Evolutionary conservation across 1,140 invertebrate species (phyloP), one percentile per base, ranked within the genome.

Genomic region (Hetaerina americana): DNA sequence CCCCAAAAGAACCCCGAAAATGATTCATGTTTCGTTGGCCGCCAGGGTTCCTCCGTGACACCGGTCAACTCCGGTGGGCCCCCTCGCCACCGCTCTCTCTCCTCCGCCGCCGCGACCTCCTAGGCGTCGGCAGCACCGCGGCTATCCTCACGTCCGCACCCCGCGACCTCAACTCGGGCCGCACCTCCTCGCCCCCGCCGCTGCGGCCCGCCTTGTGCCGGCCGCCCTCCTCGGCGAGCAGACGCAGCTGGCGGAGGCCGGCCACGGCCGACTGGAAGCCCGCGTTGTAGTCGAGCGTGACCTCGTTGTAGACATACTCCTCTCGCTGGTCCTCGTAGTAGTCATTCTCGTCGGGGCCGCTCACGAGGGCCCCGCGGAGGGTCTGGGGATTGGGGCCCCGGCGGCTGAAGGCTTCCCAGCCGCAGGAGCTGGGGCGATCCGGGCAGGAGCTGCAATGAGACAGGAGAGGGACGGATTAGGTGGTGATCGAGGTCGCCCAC

Each of bases 221-320:
- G 15, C 15, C 40, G 22, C 40, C 40, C 15, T 57, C 40, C 22
- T 57, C 40, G 18, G 31, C 31, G 31, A 8, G 6, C 10, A 70
- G 28, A 15, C 26, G 28, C 12, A 79, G 66, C 25, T 83, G 79
- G 5, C 79, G 73, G 0, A 85, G 73, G 29, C 82, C 84, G 0
- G 83, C 84, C 0, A 85, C 76, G 1, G 80, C 80, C 6, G 82
- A 80, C 40, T 86, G 85, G 75, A 87, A 87, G 1, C 85, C 86
- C 5, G 84, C 85, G 75, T 87, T 87, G 75, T 84, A 86, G 72
- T 87, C 84, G 24, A 86, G 74, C 5, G 84, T 85, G 5, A 86
- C 85, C 73, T 86, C 85, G n/a, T 85, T 86, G 72, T 83, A 84
- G 10, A 85, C 78, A 74, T 82, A 85, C 26, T 86, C 84, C 70